Base-by-base conservation (phyloP, 2,797 vertebrate genomes). In the Cynopterus sphinx region DNA sequence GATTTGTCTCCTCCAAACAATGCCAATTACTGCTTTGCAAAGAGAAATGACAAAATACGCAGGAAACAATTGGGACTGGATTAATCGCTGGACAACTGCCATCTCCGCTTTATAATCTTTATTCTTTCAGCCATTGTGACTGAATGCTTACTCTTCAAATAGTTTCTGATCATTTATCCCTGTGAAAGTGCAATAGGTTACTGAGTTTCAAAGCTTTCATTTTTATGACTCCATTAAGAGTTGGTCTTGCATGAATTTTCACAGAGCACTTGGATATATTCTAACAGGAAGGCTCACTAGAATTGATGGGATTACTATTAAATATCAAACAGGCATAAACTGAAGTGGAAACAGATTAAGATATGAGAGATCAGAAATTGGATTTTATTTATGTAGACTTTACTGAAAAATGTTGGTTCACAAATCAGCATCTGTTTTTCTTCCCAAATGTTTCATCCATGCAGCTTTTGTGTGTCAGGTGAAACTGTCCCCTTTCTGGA, bases 1-100 rank as follows among this genome's bases (percentile, higher is more conserved):
- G 71, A 95, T 96, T 97, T 87, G 41, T 90, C 65, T 95, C 88
- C 92, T 86, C 9, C 88, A 93, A 97, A 87, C 67, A 97, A 46
- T 81, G 43, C 4, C 90, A 39, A 46, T 96, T 96, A 78, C 13
- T 95, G 77, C 84, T 97, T 97, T 98, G 93, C 87, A 97, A 98
- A 96, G 46, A 97, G 49, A 96, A 97, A 96, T 36, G 65, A 75
- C 92, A 91, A 90, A 96, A 61, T 94, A 71, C 74, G 96, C 59
- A 84, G 97, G 87, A 94, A 96, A 88, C 87, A 94, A 78, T 46
- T 95, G 89, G 22, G 53, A 73, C n/a, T n/a, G 33, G 67, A 96
- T 93, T 89, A 31, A 84, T 97, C n/a, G n/a, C 51, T 83, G 82
- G 84, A 68, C 67, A 96, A 74, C 13, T 53, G 90, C 49, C 67